Percentiles rank a stretch among this genome's conserved stretches.
These are phyloP conservation scores for Montipora cactus DNA, from an alignment of 64 coral and sea anemone species.

Conservation along the genomic window DNA sequence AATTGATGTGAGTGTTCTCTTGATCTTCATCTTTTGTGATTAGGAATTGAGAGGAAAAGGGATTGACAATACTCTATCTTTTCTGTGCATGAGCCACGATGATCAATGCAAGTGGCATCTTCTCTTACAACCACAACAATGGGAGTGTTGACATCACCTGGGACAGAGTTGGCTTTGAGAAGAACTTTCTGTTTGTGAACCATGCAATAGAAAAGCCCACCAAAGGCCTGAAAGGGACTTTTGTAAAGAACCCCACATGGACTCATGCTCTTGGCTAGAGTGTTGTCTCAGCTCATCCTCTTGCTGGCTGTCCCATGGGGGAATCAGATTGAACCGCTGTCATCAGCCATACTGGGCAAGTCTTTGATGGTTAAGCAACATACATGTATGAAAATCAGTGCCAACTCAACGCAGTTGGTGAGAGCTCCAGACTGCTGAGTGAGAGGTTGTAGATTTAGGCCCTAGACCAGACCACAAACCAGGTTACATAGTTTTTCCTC, in stretches of 20 bases:
- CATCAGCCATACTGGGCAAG: conserved; percentile 61
- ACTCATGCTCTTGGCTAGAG: conserved; percentile 8
- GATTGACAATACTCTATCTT: conserved; percentile 55
- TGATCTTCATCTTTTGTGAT: background rate
- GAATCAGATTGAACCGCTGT: conserved; percentile 42
- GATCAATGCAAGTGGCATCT: conserved; percentile 4
- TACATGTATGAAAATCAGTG: background rate
- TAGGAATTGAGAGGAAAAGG: conserved; percentile 45
- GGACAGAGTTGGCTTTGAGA: conserved; percentile 48
- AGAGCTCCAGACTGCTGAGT: background rate
- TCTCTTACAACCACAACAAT: conserved; percentile 17
- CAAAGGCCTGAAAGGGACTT: conserved; percentile 26
- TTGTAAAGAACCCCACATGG: conserved; percentile 64
- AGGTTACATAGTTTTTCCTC: background rate
- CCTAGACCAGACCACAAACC: background rate
- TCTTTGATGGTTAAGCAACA: conserved; percentile 51
- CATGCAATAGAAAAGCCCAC: conserved; percentile 27
- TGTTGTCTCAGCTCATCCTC: conserved; percentile 52
- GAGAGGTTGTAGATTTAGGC: background rate
- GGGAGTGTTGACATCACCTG: conserved; percentile 50
- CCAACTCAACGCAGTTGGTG: background rate
- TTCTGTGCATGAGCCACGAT: conserved; percentile 45
- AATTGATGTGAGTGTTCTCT: too few species aligned
- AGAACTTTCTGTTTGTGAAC: conserved; percentile 46
- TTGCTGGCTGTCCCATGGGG: conserved; percentile 66